Conservation (phyloP, 2,797 vertebrate genomes). For the Myotis daubentonii region DNA sequence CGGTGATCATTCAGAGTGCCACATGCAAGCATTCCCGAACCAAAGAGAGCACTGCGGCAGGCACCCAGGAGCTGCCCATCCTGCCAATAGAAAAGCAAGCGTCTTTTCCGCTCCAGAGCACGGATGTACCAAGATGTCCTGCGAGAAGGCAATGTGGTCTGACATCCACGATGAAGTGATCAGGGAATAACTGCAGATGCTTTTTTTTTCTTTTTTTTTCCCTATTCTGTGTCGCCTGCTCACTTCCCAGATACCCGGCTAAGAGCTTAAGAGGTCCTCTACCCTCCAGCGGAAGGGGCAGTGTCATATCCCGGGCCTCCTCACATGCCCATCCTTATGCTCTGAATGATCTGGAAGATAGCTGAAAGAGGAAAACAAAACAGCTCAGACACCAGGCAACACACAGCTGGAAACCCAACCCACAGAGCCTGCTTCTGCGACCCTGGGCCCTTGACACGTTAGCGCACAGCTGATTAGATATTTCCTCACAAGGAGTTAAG, state of each 20-base stretch:
- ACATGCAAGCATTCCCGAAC: conserved; percentile 66
- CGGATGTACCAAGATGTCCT: conserved; percentile 70
- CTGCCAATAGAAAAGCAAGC: conserved; percentile 86
- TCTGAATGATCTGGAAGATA: conserved; percentile 90
- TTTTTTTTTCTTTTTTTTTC: not conserved
- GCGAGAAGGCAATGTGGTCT: conserved; percentile 66
- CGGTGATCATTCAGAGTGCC: conserved; percentile 20
- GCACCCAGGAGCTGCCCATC: conserved; percentile 76
- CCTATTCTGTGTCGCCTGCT: conserved; percentile 32
- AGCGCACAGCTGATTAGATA: conserved; percentile 58
- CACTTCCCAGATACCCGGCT: conserved; percentile 51
- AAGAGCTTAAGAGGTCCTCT: conserved; percentile 63
- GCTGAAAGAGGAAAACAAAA: conserved; percentile 79
- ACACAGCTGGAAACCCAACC: not conserved
- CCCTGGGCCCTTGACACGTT: not conserved
- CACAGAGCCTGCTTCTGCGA: not conserved
- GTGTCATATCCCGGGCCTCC: conserved; percentile 28
- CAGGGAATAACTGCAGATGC: conserved; percentile 51
- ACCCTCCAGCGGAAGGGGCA: conserved; percentile 65
- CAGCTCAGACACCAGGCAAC: conserved; percentile 49
- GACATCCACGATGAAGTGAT: conserved; percentile 69
- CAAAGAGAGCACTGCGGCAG: conserved; percentile 32
- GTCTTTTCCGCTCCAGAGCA: conserved; percentile 84
- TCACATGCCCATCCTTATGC: conserved; percentile 90
- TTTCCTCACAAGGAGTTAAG: conserved; percentile 70